Conservation (phyloP, 2,888 invertebrate genomes). For the Shargacucullia verbasci region DNA sequence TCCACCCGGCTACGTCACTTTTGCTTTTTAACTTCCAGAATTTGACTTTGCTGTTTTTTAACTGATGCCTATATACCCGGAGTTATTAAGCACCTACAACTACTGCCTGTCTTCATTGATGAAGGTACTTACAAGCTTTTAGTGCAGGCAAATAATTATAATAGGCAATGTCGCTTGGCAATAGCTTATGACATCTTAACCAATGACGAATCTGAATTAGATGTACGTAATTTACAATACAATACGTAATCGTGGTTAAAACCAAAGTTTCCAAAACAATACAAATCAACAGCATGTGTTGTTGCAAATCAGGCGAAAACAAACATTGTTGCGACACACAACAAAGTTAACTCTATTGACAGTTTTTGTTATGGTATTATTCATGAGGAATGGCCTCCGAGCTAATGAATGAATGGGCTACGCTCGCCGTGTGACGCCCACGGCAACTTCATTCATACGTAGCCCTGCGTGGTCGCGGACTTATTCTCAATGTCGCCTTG, state of each 20-base stretch:
- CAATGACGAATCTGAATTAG: no score
- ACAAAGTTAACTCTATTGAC: conserved; percentile 74
- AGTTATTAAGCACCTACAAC: no score
- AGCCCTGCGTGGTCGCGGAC: conserved; percentile 80
- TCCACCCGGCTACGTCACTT: conserved; percentile 47
- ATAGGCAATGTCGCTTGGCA: no score
- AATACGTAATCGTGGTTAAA: no score
- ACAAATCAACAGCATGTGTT: no score
- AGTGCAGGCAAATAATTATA: no score
- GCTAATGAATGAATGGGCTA: conserved; percentile 85
- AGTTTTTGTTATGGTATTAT: conserved; percentile 85
- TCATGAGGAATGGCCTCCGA: conserved; percentile 85
- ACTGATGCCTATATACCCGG: no score
- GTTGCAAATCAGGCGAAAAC: conserved; percentile 36
- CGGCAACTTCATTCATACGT: conserved; percentile 84
- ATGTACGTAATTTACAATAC: no score
- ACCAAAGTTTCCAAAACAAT: no score
- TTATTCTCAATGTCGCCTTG: conserved; percentile 75
- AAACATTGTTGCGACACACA: conserved; percentile 56
- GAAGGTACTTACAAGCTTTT: no score
- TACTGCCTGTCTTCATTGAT: no score
- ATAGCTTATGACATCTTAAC: no score
- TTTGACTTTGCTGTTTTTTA: neutral
- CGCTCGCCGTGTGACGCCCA: conserved; percentile 78
- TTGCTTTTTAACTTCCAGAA: conserved; percentile 31